A percentile compares a stretch with the other conserved stretches of the same genome.
Conservation (phyloP, 2,113 vertebrate species). For the Okapia johnstoni region DNA sequence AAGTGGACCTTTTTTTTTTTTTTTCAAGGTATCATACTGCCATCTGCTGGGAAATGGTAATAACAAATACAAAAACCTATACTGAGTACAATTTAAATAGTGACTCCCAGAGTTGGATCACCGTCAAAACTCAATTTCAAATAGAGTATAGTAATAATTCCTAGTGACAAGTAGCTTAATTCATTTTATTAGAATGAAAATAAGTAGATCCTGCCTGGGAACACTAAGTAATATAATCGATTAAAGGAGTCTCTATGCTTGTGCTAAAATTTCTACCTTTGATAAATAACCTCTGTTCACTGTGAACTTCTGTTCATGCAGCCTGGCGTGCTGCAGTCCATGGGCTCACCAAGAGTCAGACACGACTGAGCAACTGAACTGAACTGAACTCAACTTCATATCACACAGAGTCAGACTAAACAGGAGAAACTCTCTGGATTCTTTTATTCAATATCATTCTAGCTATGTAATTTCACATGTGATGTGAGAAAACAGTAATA, state of each 20-base stretch:
- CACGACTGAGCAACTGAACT: neutral
- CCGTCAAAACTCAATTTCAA: neutral
- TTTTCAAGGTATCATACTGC: neutral
- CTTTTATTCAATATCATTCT: neutral
- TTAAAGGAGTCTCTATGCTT: slow-evolving; percentile 25
- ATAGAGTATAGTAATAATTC: slow-evolving; percentile 18
- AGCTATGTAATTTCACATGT: neutral
- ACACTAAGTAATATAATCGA: slow-evolving; percentile 32
- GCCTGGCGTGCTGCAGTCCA: neutral
- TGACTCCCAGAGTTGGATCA: neutral
- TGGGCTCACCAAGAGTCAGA: neutral
- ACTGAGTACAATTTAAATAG: neutral
- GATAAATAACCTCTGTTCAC: neutral
- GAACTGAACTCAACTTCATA: neutral
- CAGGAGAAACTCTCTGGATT: neutral
- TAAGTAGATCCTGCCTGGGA: neutral
- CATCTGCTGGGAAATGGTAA: slow-evolving; percentile 20
- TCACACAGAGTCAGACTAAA: neutral
- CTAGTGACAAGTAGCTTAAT: neutral
- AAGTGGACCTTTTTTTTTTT: neutral
- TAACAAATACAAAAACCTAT: neutral
- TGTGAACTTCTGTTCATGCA: neutral
- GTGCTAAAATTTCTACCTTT: neutral
- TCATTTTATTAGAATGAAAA: slow-evolving; percentile 42
- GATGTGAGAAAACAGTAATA: neutral